These are phyloP conservation scores for Hippocampus guttulatus DNA, from an alignment of 2,113 vertebrate species.

Conservation along the genomic window DNA sequence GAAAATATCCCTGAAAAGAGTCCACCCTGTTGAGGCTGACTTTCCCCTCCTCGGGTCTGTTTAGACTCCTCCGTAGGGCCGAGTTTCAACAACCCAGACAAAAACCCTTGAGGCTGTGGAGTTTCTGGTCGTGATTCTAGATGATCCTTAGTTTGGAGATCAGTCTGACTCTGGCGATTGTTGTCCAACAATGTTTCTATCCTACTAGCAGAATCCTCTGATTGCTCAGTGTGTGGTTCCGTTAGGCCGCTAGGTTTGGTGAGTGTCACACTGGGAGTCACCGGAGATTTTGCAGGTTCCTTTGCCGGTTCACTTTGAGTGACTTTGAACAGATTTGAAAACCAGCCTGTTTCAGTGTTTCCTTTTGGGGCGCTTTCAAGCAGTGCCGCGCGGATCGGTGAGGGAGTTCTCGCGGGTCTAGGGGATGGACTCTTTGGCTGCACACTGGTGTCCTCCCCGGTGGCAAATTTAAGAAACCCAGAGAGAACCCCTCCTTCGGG, in stretches of 20 bases:
- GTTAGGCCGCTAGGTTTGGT: slow-evolving; percentile 37
- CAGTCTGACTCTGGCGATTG: slow-evolving; percentile 13
- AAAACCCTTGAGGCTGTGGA: slow-evolving; percentile 47
- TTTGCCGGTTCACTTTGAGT: slow-evolving; percentile 56
- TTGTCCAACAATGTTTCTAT: slow-evolving; percentile 19
- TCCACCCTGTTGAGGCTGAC: slow-evolving; percentile 61
- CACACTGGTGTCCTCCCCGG: slow-evolving; percentile 55
- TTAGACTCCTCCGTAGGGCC: slow-evolving; percentile 67
- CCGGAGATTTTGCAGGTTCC: slow-evolving; percentile 38
- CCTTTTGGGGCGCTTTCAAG: slow-evolving; percentile 68
- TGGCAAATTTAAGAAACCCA: slow-evolving; percentile 70
- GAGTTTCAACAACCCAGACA: slow-evolving; percentile 67
- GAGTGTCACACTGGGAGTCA: slow-evolving; percentile 40
- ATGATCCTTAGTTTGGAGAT: slow-evolving; percentile 21
- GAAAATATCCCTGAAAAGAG: slow-evolving; percentile 72
- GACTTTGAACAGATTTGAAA: slow-evolving; percentile 76
- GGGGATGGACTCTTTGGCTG: slow-evolving; percentile 32
- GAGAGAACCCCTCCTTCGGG: slow-evolving; percentile 66
- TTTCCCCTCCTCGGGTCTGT: slow-evolving; percentile 38
- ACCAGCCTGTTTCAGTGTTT: slow-evolving; percentile 73
- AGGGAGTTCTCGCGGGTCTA: slow-evolving; percentile 38
- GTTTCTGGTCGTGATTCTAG: slow-evolving; percentile 23
- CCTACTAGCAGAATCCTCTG: not conserved
- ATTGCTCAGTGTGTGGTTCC: slow-evolving; percentile 32
- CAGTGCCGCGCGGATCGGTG: slow-evolving; percentile 52